Percentiles rank a stretch among this genome's conserved stretches.
These are phyloP conservation scores for Leucopsar rothschildi DNA, from an alignment of 2,113 vertebrate genomes.

Conservation along the genomic window DNA sequence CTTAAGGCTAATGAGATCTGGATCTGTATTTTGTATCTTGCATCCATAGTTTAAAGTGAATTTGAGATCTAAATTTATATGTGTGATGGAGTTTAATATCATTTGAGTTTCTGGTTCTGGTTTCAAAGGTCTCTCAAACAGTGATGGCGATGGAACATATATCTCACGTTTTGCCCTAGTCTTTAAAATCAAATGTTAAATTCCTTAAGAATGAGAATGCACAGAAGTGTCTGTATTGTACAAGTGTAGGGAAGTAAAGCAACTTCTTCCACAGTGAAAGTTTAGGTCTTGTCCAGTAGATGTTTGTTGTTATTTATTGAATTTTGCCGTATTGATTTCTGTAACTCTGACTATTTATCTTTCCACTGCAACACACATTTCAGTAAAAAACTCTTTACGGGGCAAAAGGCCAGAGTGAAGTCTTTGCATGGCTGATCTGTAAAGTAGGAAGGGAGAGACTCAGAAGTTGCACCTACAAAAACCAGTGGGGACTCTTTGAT, in stretches of 20 bases:
- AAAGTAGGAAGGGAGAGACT: conserved; percentile 54
- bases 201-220: background rate
- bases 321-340: conserved; percentile 66
- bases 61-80: conserved; percentile 62
- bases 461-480: conserved; percentile 70
- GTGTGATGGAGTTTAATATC: conserved; percentile 50
- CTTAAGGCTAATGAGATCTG: conserved; percentile 64
- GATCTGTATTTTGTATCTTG: conserved; percentile 57
- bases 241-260: conserved; percentile 22
- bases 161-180: background rate
- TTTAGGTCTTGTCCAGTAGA: conserved; percentile 45
- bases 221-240: background rate
- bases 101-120: conserved; percentile 41
- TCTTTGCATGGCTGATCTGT: conserved; percentile 72
- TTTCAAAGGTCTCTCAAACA: conserved; percentile 35
- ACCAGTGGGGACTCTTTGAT: conserved; percentile 70
- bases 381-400: conserved; percentile 63
- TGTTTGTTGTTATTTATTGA: conserved; percentile 60
- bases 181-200: conserved; percentile 9
- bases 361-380: conserved; percentile 59
- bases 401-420: conserved; percentile 65
- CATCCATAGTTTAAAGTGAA: conserved; percentile 52
- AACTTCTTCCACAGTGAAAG: conserved; percentile 24
- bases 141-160: background rate
- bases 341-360: conserved; percentile 67